Evolutionary conservation across 2,888 invertebrate genomes (phyloP), one percentile per base, ranked within the genome.

Genomic region (Ramazzottius varieornatus): DNA sequence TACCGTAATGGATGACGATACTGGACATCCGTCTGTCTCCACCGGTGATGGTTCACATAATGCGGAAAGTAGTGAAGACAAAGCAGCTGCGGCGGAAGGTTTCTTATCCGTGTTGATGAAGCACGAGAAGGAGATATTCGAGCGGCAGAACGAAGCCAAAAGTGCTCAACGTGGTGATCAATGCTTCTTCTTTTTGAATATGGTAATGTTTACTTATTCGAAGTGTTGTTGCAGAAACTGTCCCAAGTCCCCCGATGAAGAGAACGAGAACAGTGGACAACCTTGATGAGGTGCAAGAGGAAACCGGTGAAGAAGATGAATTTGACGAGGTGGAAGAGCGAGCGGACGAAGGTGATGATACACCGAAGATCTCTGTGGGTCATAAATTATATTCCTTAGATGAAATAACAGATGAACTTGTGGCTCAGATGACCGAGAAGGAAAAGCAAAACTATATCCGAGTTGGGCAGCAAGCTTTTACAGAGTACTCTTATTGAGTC

Each of bases 391-490:
- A 90, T 69, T 82, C 87, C 1, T 81, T 92, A 67, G 86, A 86
- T 34, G 86, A 88, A 72, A 83, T 93, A 16, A 86, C 88, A 73
- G 87, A 90, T 74, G 82, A 84, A 70, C 81, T 90, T 72, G 88
- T 92, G 70, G 84, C 85, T 0, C 83, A 84, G 75, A 94, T 94
- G 93, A 85, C 87, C 13, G 85, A 87, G 32, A 80, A 84, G 1
- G 93, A 94, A 75, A 92, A 91, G 77, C 90, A 91, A 73, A 84
- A 86, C 46, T 94, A 93, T 76, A 92, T 93, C 71, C 86, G 88
- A 77, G 82, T 88, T 63, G 91, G 90, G 75, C 91, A 92, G 75
- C 91, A 93, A 75, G 86, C 87, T 77, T 91, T 88, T 78, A 86
- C 88, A 70, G 86, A 88, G n/a, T n/a, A n/a, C n/a, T n/a, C n/a